Conservation (phyloP, 2,113 vertebrate species). For the Indicator indicator region DNA sequence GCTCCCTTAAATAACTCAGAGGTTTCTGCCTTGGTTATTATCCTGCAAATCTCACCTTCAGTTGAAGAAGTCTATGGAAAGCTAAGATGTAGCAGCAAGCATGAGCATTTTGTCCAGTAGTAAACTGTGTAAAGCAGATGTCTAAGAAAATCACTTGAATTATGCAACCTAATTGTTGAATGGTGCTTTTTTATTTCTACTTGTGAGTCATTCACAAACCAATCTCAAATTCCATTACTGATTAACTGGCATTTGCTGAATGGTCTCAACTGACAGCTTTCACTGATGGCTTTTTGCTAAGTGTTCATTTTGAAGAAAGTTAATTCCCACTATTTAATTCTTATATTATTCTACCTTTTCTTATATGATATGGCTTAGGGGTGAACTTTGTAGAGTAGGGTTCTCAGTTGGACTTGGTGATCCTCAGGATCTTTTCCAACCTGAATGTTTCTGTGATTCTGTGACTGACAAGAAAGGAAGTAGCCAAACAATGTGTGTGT, state of each 20-base stretch:
- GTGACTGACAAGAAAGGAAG: neutral
- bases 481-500: neutral
- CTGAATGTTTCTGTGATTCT: neutral
- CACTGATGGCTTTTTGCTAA: neutral
- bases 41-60: neutral
- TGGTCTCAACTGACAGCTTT: neutral
- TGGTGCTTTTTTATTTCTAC: neutral
- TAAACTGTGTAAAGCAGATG: neutral
- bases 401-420: too few species aligned
- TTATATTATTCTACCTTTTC: neutral
- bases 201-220: neutral
- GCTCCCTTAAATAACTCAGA: neutral
- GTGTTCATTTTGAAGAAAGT: neutral
- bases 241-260: neutral
- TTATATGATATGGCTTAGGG: too few species aligned
- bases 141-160: conserved; percentile 1
- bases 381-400: too few species aligned
- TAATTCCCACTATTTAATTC: neutral
- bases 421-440: too few species aligned
- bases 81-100: neutral
- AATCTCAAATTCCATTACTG: neutral
- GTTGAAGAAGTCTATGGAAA: neutral
- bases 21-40: neutral
- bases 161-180: neutral
- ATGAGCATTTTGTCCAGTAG: neutral